These are phyloP conservation scores for Columbina picui DNA, from an alignment of 2,113 vertebrate genomes.

Conservation along the genomic window DNA sequence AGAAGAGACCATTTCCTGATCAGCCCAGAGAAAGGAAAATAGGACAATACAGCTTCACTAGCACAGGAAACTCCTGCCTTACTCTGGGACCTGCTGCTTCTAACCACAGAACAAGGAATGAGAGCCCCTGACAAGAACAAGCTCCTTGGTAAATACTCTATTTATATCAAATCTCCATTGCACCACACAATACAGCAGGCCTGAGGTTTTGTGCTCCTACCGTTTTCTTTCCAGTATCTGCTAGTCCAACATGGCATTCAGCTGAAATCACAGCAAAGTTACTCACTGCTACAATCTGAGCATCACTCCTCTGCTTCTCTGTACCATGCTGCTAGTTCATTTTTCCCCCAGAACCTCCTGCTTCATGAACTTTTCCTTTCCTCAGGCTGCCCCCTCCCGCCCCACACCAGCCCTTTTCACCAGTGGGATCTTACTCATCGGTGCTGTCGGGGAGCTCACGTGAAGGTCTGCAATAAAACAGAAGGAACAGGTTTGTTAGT, in stretches of 20 bases:
- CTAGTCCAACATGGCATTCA: background rate
- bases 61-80: slow-evolving; percentile 24
- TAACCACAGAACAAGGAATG: rapidly evolving
- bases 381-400: background rate
- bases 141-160: background rate
- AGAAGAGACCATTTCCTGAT: slow-evolving; percentile 9
- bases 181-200: background rate
- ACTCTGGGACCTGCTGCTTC: background rate
- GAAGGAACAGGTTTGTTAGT: background rate
- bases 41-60: background rate
- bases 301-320: background rate
- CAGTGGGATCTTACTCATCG: slow-evolving; percentile 2
- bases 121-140: background rate
- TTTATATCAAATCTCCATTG: background rate
- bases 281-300: background rate
- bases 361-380: background rate
- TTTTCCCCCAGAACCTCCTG: background rate
- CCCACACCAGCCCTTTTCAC: background rate
- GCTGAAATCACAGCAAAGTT: background rate
- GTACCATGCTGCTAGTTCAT: background rate
- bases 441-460: rapidly evolving
- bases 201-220: background rate
- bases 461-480: slow-evolving; percentile 34
- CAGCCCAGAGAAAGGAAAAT: background rate
- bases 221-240: background rate